Evolutionary conservation across 2,888 invertebrate species (phyloP), one percentile per base, ranked within the genome.

Genomic region (Idaea aversata): DNA sequence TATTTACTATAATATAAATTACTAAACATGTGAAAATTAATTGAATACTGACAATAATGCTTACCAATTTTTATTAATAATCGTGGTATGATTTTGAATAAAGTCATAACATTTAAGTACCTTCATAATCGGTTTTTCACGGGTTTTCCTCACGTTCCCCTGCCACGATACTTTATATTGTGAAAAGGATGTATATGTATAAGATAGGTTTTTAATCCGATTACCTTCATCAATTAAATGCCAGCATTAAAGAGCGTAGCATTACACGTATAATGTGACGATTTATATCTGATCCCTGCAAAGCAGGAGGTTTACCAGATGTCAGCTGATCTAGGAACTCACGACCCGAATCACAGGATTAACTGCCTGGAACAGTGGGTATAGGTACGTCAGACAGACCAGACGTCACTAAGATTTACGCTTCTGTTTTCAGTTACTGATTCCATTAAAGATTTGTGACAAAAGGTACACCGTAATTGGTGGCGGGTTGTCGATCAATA

Each of bases 331-430:
- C 83, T 82, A 77, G 75, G 78, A 77, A 81, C 81, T 83, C 80
- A 80, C 82, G 83, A 88, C 88, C 88, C 88, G 83, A 83, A 85
- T 90, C 90, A 88, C 78, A 79, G 87, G 90, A 89, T 90, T 90
- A 89, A 88, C 88, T 88, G 88, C 86, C 87, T 88, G 89, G 88
- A 88, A 88, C 90, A 87, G 82, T 83, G 80, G 88, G 88, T 88
- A 10, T 83, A 80, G 88, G 88, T 88, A 25, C 25, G 3, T 25
- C 25, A 25, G 25, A 25, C 88, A 88, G 81, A 84, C 84, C 81
- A 82, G 82, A 85, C 83, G 80, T 82, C 84, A 78, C 80, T 80
- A 88, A 88, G 90, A 90, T 89, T 89, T 88, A 89, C 85, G 87
- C 83, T 80, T 81, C 80, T 83, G 82, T 85, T 88, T 85, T 84